These are phyloP conservation scores for Sabatieria punctata DNA, from an alignment of 2,888 invertebrate genomes.

Conservation along the genomic window DNA sequence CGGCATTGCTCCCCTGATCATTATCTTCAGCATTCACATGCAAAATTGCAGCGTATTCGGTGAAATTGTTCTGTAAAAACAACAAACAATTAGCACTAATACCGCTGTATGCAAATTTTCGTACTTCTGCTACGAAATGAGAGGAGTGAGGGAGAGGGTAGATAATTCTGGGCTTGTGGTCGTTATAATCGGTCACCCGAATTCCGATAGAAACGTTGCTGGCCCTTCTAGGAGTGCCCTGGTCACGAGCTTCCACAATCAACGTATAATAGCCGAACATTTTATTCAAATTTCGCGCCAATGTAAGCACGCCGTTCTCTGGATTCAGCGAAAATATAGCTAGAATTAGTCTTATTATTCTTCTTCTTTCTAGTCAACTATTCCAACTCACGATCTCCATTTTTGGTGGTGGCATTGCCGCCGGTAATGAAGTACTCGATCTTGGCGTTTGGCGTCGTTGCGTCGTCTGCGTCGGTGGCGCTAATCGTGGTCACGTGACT, in stretches of 20 bases:
- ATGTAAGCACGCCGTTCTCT: slow-evolving; percentile 5
- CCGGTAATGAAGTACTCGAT: slow-evolving; percentile 51
- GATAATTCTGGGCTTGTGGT: slow-evolving; percentile 43
- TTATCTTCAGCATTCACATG: slow-evolving; percentile 51
- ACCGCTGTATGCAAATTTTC: too few relatives aligned
- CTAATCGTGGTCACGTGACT: slow-evolving; percentile 41
- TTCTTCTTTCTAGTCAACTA: too few relatives aligned
- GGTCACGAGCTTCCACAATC: slow-evolving; percentile 54
- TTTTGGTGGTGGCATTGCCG: slow-evolving; percentile 55
- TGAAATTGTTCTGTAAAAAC: slow-evolving; percentile 1
- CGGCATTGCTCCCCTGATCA: slow-evolving; percentile 51
- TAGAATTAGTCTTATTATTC: too few relatives aligned
- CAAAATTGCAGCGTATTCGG: background rate
- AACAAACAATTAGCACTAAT: background rate
- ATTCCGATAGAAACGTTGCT: slow-evolving; percentile 50
- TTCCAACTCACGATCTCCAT: too few relatives aligned
- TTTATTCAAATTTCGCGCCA: slow-evolving; percentile 1
- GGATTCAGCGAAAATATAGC: slow-evolving; percentile 7
- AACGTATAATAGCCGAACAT: slow-evolving; percentile 57
- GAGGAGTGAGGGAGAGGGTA: too few relatives aligned
- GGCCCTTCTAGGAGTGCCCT: slow-evolving; percentile 54
- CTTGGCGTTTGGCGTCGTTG: slow-evolving; percentile 57
- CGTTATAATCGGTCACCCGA: slow-evolving; percentile 62
- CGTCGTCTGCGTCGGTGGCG: slow-evolving; percentile 67
- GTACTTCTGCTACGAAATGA: too few relatives aligned